Conservation (phyloP, 2,113 vertebrate species). For the Ranitomeya variabilis region DNA sequence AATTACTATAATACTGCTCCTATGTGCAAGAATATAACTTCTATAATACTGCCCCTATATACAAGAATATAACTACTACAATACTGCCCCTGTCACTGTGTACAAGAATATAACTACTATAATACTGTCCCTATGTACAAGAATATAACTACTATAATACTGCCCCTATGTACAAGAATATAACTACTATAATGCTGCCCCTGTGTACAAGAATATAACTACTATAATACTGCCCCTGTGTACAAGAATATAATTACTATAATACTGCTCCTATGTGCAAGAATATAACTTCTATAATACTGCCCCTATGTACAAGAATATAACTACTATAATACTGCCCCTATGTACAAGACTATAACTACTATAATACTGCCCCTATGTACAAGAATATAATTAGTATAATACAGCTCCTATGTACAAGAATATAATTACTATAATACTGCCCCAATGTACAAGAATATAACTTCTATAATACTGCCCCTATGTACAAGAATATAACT, state of each 20-base stretch:
- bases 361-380: no score
- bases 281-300: constrained; percentile 14
- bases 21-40: no score
- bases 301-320: background rate
- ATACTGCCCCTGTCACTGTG: background rate
- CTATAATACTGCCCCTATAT: background rate
- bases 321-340: constrained; percentile 2
- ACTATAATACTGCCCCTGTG: constrained; percentile 3
- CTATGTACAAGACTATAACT: background rate
- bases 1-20: background rate
- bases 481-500: background rate
- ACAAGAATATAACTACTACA: constrained; percentile 7
- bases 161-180: background rate
- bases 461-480: no score
- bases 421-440: background rate
- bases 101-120: constrained; percentile 12
- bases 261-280: background rate
- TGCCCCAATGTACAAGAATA: no score
- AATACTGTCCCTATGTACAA: background rate
- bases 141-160: constrained; percentile 16
- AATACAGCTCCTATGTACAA: background rate
- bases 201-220: background rate
- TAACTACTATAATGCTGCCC: constrained; percentile 4
- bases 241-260: constrained; percentile 10
- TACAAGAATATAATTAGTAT: no score